Conservation (phyloP, 2,888 invertebrate genomes). For the Scaeva pyrastri region DNA sequence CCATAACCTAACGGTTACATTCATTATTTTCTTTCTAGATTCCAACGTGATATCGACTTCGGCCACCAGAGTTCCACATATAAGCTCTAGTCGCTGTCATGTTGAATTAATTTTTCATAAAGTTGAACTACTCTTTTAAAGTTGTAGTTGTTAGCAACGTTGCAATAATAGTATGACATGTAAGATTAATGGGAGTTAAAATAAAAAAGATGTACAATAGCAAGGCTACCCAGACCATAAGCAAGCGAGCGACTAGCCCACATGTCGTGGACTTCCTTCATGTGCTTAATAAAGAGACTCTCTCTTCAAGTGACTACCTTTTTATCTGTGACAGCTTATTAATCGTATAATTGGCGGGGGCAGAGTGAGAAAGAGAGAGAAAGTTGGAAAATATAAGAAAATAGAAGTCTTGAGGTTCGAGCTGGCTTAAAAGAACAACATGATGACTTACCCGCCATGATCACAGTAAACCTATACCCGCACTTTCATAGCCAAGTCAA, state of each 20-base stretch:
- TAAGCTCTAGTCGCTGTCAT: conserved; percentile 66
- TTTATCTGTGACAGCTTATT: conserved; percentile 71
- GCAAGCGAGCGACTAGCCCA: conserved; percentile 41
- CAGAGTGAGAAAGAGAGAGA: conserved; percentile 1
- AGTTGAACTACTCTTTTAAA: conserved; percentile 47
- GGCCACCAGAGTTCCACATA: conserved; percentile 32
- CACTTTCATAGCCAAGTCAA: conserved; percentile 1
- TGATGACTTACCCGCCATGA: background rate
- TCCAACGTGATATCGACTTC: conserved; percentile 5
- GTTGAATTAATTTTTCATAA: conserved; percentile 73
- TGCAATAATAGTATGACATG: conserved; percentile 28
- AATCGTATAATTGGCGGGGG: conserved; percentile 57
- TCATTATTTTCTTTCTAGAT: background rate
- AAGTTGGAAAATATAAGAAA: background rate
- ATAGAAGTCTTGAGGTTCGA: background rate
- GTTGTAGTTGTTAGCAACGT: background rate
- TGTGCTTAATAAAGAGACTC: conserved; percentile 62
- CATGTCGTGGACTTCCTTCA: conserved; percentile 63
- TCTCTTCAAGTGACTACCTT: conserved; percentile 51
- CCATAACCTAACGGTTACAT: conserved; percentile 7
- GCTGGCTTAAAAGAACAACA: conserved; percentile 20
- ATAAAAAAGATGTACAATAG: conserved; percentile 39
- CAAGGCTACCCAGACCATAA: background rate
- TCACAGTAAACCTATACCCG: background rate
- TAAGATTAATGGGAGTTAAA: conserved; percentile 26